Base-by-base conservation (phyloP, 2,888 invertebrate genomes). In the Caenorhabditis japonica region DNA sequence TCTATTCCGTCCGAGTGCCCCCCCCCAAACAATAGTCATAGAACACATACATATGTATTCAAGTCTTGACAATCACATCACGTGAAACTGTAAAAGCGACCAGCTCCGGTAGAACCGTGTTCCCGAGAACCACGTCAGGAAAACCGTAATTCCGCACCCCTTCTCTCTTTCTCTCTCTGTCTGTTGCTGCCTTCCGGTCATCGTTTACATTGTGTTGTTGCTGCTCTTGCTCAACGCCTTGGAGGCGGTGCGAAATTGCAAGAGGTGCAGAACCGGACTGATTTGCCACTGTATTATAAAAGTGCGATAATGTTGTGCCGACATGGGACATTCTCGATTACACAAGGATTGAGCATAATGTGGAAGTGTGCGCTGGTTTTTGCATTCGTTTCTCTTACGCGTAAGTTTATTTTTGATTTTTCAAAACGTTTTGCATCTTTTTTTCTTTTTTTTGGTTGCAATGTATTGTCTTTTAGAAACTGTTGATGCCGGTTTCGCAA, bases 261-360 rank as follows among this genome's bases (percentile, higher is more conserved):
- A 53, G 46, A 59, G 59, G 46, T 41, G 52, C 64, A 64, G 49
- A 72, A 72, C 72, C 72, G 72, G 72, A 72, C 39, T 71, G 59
- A 52, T 62, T 15, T 62, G 56, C 61, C 71, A 71, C 62, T 72
- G 59, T 72, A 53, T 51, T 72, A 72, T 72, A 72, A 72, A 72
- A 72, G 72, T 72, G 59, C 68, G 68, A 68, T 41, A 46, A 68
- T 68, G 68, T 68, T 68, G 59, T 39, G 46, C n/a, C 59, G 68
- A 59, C 52, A 52, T 68, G 68, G 68, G 59, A 68, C 68, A 68
- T 68, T 68, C 68, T 68, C 68, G 46, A 68, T 58, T 68, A 59
- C 68, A 68, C 58, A 43, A 58, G 44, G 27, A 25, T 66, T 66
- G 51, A 58, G 36, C 58, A 41, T 59, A 5, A 68, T 68, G 66